Conservation (phyloP, 2,888 invertebrate genomes). For the Pyrrhia umbra region DNA sequence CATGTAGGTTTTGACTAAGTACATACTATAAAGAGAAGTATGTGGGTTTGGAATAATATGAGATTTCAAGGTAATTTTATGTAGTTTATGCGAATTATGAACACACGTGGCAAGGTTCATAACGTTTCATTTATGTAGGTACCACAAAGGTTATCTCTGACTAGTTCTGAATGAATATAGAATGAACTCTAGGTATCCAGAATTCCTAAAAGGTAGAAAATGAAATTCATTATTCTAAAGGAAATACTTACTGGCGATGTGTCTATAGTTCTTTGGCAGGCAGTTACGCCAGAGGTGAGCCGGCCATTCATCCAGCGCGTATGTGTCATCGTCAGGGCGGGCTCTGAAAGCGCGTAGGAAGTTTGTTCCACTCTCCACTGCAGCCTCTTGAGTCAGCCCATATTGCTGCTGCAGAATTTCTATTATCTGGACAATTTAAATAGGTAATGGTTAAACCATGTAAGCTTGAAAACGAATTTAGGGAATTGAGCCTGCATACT, state of each 20-base stretch:
- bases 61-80: slow-evolving; percentile 17
- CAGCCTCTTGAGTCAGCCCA: slow-evolving; percentile 91
- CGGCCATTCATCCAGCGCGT: slow-evolving; percentile 94
- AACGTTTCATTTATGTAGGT: not conserved
- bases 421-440: slow-evolving; percentile 79
- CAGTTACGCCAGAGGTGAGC: slow-evolving; percentile 94
- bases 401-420: slow-evolving; percentile 91
- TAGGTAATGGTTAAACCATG: not conserved
- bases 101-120: slow-evolving; percentile 1
- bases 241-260: slow-evolving; percentile 91
- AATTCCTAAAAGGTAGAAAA: no score
- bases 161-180: not conserved
- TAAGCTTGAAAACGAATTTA: no score
- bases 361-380: slow-evolving; percentile 91
- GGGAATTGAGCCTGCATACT: not conserved
- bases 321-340: slow-evolving; percentile 94
- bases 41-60: slow-evolving; percentile 30
- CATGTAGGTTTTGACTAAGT: slow-evolving; percentile 6
- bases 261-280: slow-evolving; percentile 93
- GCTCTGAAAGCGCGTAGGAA: slow-evolving; percentile 94
- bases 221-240: not conserved
- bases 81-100: not conserved
- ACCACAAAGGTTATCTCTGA: not conserved
- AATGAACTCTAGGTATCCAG: no score
- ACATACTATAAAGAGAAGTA: slow-evolving; percentile 18